Conservation (phyloP, 2,113 vertebrate species). For the Phaethornis superciliosus region DNA sequence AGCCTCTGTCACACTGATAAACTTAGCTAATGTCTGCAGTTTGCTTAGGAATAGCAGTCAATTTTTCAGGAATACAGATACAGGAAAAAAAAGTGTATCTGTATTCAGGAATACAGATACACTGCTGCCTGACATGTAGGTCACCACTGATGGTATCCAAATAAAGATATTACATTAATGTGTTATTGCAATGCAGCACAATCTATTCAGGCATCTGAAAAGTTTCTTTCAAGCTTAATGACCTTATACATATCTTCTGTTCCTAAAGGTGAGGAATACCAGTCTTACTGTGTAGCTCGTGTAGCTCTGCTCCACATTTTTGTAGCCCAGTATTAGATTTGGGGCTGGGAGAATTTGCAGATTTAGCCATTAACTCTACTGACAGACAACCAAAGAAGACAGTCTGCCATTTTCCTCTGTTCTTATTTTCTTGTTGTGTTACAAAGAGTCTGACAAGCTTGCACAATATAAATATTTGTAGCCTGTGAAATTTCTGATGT, state of each 20-base stretch:
- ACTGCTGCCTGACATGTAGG: neutral
- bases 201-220: neutral
- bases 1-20: neutral
- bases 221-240: neutral
- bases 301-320: neutral
- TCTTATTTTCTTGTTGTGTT: neutral
- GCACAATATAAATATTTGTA: neutral
- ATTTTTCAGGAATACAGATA: neutral
- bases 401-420: neutral
- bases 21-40: neutral
- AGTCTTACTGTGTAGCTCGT: neutral
- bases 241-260: neutral
- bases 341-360: neutral
- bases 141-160: neutral
- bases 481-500: neutral
- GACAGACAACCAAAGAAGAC: neutral
- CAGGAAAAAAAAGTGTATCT: neutral
- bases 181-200: neutral
- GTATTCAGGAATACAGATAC: neutral
- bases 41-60: neutral
- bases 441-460: neutral
- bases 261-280: neutral
- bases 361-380: neutral
- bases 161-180: neutral
- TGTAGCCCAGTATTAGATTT: neutral